A percentile compares a stretch with the other conserved stretches of the same genome.
phyloP scores from a whole-genome alignment of 2,888 invertebrate species.

The Chrysomela aeneicollis region DNA sequence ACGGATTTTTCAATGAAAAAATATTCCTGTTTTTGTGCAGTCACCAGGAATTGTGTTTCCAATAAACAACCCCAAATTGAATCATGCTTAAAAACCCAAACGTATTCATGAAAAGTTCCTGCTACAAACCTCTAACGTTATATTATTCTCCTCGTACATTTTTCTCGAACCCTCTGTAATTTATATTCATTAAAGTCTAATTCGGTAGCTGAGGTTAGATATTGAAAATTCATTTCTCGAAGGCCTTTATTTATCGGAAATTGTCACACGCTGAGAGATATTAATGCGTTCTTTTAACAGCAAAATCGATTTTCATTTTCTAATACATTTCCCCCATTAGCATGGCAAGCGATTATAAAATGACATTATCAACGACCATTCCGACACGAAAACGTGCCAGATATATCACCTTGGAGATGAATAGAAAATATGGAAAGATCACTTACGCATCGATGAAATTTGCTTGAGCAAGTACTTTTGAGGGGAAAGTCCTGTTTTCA shows the following conservation, averaged over 20 bases:
- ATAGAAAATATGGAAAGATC: neutral
- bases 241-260: conserved; percentile 39
- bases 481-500: too few species aligned
- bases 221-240: conserved; percentile 43
- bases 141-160: conserved; percentile 16
- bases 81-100: neutral
- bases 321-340: conserved; percentile 32
- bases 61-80: neutral
- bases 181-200: conserved; percentile 57
- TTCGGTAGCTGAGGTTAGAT: conserved; percentile 46
- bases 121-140: neutral
- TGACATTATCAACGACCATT: neutral
- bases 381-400: neutral
- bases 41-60: neutral
- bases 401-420: neutral
- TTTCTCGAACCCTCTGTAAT: conserved; percentile 40
- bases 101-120: neutral
- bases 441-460: too few species aligned
- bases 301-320: conserved; percentile 38
- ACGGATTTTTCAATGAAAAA: too few species aligned
- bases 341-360: neutral
- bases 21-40: too few species aligned
- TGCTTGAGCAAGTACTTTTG: too few species aligned
- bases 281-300: conserved; percentile 39
- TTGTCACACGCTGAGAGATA: conserved; percentile 36